Evolutionary conservation across 2,113 vertebrate genomes (phyloP).

Genomic region (Pomatorhinus ruficollis): DNA sequence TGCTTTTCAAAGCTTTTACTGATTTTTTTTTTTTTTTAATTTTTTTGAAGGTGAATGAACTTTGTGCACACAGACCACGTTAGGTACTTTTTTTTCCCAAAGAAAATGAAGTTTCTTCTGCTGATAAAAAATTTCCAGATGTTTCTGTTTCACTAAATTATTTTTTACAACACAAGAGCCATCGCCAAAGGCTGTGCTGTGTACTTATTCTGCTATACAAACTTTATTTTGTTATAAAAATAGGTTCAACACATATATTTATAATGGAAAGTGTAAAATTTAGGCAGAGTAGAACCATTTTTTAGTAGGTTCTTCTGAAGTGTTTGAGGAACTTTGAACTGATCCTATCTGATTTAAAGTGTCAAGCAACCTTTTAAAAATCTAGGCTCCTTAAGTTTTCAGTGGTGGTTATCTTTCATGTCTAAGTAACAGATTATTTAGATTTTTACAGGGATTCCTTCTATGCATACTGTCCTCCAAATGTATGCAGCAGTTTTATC

Average conservation of each 20-base stretch:
- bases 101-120: not conserved
- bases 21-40: not conserved
- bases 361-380: not conserved
- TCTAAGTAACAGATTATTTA: not conserved
- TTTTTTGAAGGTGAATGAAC: not conserved
- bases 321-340: not conserved
- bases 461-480: not conserved
- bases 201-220: not conserved
- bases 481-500: not conserved
- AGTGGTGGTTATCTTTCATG: not conserved
- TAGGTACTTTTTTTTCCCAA: not conserved
- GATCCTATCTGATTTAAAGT: not conserved
- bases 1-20: not conserved
- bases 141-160: not conserved
- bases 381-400: not conserved
- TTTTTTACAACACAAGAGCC: not conserved
- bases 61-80: not conserved
- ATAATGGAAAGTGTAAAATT: not conserved
- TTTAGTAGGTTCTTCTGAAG: not conserved
- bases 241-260: not conserved
- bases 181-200: not conserved
- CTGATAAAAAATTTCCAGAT: not conserved
- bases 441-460: not conserved
- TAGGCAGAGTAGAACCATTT: not conserved
- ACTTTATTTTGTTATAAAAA: not conserved